Percentiles rank a stretch among this genome's conserved stretches.
These are phyloP conservation scores for Melanerpes aurifrons DNA, from an alignment of 2,113 vertebrate genomes.

Conservation along the genomic window DNA sequence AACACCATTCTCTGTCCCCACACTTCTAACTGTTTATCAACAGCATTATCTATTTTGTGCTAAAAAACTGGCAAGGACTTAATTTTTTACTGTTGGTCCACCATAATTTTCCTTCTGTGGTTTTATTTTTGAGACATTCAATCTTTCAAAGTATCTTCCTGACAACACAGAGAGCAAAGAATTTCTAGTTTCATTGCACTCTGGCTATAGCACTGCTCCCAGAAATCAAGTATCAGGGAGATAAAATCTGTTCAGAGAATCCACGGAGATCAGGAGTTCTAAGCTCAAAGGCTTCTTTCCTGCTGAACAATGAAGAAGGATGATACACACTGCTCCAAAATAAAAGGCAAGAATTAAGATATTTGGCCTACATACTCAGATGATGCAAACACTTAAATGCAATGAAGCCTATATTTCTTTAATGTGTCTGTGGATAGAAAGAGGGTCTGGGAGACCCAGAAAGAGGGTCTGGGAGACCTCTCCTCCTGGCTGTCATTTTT, in stretches of 20 bases:
- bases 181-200: neutral
- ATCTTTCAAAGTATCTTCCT: conserved; percentile 13
- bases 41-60: neutral
- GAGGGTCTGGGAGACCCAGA: neutral
- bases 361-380: neutral
- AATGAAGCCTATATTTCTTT: neutral
- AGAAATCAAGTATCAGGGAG: neutral
- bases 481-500: conserved; percentile 70
- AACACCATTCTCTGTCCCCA: neutral
- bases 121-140: neutral
- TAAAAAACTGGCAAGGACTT: neutral
- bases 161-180: conserved; percentile 1
- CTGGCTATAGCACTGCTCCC: neutral
- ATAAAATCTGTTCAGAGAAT: neutral
- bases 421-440: neutral
- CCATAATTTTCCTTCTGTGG: neutral
- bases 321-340: neutral
- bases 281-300: neutral
- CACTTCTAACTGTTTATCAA: neutral
- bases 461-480: neutral
- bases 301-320: neutral
- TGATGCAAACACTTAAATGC: neutral
- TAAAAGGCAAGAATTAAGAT: neutral
- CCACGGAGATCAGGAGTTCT: neutral
- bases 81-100: neutral